Evolutionary conservation across 1,140 invertebrate species (phyloP).

Genomic region (Lamellibrachia luymesi): DNA sequence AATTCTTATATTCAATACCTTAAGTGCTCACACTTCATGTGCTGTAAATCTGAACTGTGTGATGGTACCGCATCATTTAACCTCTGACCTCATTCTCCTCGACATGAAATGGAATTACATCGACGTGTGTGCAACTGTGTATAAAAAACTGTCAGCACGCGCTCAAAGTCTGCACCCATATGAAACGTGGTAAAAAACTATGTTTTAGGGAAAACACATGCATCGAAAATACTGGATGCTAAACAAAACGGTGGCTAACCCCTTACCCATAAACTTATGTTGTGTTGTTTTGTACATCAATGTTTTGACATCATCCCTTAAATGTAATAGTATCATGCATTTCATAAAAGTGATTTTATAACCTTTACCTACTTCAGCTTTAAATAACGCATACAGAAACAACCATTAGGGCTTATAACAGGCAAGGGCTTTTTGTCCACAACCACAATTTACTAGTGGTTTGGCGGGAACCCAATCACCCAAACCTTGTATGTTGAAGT

Average conservation of each 20-base stretch:
- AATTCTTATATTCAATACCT: neutral
- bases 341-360: too few relatives aligned
- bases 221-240: neutral
- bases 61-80: neutral
- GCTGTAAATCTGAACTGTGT: neutral
- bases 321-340: neutral
- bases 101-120: too few relatives aligned
- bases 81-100: neutral
- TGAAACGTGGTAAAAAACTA: neutral
- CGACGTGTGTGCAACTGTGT: neutral
- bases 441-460: neutral
- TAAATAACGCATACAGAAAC: neutral
- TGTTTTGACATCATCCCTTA: neutral
- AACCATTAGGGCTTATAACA: neutral
- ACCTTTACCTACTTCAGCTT: too few relatives aligned
- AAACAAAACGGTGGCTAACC: neutral
- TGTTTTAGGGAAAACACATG: neutral
- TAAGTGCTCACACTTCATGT: neutral
- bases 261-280: neutral
- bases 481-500: too few relatives aligned
- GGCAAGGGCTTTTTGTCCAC: neutral
- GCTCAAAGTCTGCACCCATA: neutral
- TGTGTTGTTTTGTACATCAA: neutral
- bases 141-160: neutral
- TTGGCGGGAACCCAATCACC: neutral